These are phyloP conservation scores for Agelas oroides DNA, from an alignment of 37 sponge, comb jelly and placozoan species.

Conservation along the genomic window DNA sequence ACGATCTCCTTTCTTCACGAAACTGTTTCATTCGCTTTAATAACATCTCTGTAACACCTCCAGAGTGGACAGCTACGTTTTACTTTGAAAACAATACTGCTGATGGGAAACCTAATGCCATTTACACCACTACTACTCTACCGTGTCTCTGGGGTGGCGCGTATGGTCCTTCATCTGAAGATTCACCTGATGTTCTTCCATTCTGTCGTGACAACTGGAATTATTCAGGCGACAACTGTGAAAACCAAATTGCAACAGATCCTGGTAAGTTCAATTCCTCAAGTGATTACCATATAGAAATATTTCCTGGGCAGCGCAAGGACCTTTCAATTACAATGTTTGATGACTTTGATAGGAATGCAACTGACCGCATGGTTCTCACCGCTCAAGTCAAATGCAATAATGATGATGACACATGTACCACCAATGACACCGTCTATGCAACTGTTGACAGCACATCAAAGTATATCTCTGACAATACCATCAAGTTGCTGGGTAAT, in stretches of 20 bases:
- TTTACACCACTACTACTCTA: conserved; percentile 55
- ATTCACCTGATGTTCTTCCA: not conserved
- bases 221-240: not conserved
- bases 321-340: not conserved
- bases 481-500: not conserved
- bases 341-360: conserved; percentile 7
- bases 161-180: not conserved
- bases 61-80: conserved; percentile 41
- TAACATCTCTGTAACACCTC: not conserved
- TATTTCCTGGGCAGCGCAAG: not conserved
- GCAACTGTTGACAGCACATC: not conserved
- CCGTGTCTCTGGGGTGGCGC: conserved; percentile 45
- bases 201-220: conserved; percentile 6
- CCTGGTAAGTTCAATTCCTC: too few species aligned
- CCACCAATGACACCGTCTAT: too few species aligned
- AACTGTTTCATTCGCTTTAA: conserved; percentile 61
- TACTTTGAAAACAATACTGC: conserved; percentile 41
- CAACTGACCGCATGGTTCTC: not conserved
- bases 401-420: not conserved
- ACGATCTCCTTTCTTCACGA: conserved; percentile 43
- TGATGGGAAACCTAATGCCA: conserved; percentile 14
- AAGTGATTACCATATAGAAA: not conserved
- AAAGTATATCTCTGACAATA: not conserved
- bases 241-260: not conserved
- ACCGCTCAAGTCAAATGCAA: not conserved